These are phyloP conservation scores for Uropsilus gracilis DNA, from an alignment of 2,113 vertebrate genomes.

Conservation along the genomic window DNA sequence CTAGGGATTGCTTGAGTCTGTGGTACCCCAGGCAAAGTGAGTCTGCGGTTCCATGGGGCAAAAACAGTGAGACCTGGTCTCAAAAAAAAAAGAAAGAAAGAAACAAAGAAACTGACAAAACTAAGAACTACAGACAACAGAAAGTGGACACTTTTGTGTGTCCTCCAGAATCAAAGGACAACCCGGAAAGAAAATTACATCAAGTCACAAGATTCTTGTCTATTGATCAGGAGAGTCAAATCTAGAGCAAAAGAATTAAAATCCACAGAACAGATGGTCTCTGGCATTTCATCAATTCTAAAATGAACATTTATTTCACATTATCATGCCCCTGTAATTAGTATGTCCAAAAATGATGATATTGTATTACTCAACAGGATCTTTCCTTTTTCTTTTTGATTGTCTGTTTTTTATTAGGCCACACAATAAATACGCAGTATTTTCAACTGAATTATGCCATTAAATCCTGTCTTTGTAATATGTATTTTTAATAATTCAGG, in stretches of 20 bases:
- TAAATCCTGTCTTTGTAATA: no score
- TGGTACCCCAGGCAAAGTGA: no score
- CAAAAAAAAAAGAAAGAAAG: no score
- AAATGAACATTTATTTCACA: conserved; percentile 21
- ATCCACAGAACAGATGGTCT: not conserved
- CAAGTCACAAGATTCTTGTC: not conserved
- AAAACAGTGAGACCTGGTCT: no score
- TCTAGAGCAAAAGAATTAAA: no score
- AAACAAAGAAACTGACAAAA: not conserved
- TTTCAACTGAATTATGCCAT: no score
- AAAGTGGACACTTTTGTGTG: not conserved
- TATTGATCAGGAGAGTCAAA: no score
- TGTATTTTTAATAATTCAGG: no score
- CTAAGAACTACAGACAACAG: not conserved
- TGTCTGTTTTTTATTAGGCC: no score
- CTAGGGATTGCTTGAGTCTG: no score
- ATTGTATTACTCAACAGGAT: not conserved
- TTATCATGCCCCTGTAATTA: not conserved
- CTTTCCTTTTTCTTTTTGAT: not conserved
- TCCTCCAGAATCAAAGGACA: not conserved
- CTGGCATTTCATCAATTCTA: not conserved
- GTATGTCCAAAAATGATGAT: not conserved
- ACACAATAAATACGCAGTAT: no score
- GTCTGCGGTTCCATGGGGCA: no score
- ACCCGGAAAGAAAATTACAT: not conserved